Conservation (phyloP, 1,140 invertebrate genomes). For the Sogatella furcifera region DNA sequence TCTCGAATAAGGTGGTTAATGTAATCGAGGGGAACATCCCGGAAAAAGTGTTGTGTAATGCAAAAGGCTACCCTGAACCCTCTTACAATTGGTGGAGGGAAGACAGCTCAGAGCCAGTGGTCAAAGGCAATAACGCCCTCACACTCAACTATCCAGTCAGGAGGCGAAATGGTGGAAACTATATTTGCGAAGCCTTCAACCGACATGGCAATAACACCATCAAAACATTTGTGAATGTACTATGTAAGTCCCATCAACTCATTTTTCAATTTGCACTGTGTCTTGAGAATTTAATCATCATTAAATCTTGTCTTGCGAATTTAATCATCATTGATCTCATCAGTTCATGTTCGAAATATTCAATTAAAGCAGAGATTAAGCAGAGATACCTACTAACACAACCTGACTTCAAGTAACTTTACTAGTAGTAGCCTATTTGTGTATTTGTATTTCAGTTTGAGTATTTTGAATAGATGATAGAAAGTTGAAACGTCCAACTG, state of each 20-base stretch:
- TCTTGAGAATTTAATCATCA: too few relatives aligned
- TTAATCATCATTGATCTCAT: too few relatives aligned
- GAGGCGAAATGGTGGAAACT: slow-evolving; percentile 53
- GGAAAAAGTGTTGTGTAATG: slow-evolving; percentile 60
- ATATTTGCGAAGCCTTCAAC: slow-evolving; percentile 66
- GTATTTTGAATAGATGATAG: too few relatives aligned
- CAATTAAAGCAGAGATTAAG: too few relatives aligned
- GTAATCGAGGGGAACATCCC: slow-evolving; percentile 68
- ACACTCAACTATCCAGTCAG: slow-evolving; percentile 44
- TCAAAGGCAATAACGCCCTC: slow-evolving; percentile 39
- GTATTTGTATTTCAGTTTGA: too few relatives aligned
- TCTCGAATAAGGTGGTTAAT: slow-evolving; percentile 55
- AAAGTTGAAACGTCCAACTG: too few relatives aligned
- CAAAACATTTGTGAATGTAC: slow-evolving; percentile 58
- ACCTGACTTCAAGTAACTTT: too few relatives aligned
- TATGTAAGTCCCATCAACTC: slow-evolving; percentile 51
- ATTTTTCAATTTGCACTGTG: slow-evolving; percentile 6
- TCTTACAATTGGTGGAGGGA: slow-evolving; percentile 54
- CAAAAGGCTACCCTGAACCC: slow-evolving; percentile 59
- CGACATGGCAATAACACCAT: slow-evolving; percentile 55
- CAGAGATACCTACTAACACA: too few relatives aligned
- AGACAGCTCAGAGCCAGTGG: slow-evolving; percentile 35
- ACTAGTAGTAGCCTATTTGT: too few relatives aligned
- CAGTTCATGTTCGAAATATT: too few relatives aligned
- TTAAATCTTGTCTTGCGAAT: background rate